Evolutionary conservation across 2,888 invertebrate genomes (phyloP), one percentile per base, ranked within the genome.

Genomic region (Macrophya annulata): DNA sequence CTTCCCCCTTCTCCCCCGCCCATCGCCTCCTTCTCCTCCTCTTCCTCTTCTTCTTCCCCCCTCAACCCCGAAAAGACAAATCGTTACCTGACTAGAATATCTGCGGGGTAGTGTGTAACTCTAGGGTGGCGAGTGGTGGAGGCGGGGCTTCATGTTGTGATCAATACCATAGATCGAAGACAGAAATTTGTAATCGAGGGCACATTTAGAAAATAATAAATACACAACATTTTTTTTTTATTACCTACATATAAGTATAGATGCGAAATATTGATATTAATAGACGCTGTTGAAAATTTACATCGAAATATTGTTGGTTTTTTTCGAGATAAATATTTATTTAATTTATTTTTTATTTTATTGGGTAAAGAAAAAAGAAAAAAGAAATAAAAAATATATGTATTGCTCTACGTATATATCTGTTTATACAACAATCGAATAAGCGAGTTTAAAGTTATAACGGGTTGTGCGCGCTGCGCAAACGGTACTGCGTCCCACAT

Each of bases 401-500:
- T 5, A 12, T 37, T 8, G 3, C 4, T 21, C n/a, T 12, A 9
- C 21, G 43, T 21, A 31, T 62, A 8, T n/a, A 4, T 31, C 4
- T 43, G 21, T 37, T 3, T n/a, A 40, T 62, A 43, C 62, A 62
- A 81, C 77, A 81, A 62, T 62, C 59, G 40, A 62, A 62, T 81
- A 79, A 48, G 59, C 62, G 85, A 85, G 86, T 86, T 68, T 89
- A 89, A 89, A 90, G 86, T 88, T 86, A 86, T 90, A 90, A 90
- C 89, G 89, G 88, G 77, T 84, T 84, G 85, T n/a, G 72, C 65
- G 72, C 65, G 79, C 84, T 45, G 71, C 79, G 74, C 55, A 85
- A 89, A 90, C 90, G 89, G 89, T 90, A 90, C 88, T 87, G 88
- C 87, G 90, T 89, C 89, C 90, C 89, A 90, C 89, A 89, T 90